These are phyloP conservation scores for Phoebastria nigripes DNA, from an alignment of 2,797 vertebrate species.

Conservation along the genomic window DNA sequence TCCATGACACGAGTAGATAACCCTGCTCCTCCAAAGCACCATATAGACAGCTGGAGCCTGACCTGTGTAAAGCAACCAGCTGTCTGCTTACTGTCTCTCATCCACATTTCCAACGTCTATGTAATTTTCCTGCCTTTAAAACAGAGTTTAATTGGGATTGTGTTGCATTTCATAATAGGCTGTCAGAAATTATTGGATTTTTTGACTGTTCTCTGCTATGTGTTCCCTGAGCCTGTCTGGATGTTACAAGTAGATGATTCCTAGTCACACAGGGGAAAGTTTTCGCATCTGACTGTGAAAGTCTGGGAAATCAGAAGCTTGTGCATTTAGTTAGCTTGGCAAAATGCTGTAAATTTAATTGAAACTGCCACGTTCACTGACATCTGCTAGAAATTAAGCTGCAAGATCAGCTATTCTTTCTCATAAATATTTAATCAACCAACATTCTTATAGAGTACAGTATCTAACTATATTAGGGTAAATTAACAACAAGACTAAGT, in stretches of 20 bases:
- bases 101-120: neutral
- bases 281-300: neutral
- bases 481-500: neutral
- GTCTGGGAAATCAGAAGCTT: neutral
- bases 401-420: neutral
- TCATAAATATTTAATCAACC: neutral
- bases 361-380: neutral
- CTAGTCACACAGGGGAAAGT: rapidly evolving
- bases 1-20: rapidly evolving
- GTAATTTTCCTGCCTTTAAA: neutral
- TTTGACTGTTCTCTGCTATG: neutral
- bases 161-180: neutral
- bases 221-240: neutral
- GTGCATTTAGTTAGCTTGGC: neutral
- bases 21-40: neutral
- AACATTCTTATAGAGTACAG: neutral
- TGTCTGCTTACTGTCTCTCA: neutral
- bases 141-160: neutral
- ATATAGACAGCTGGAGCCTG: rapidly evolving
- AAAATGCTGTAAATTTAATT: neutral
- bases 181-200: neutral
- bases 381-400: neutral
- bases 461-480: neutral
- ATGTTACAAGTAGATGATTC: neutral
- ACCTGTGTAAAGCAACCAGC: neutral